Evolutionary conservation across 2,888 invertebrate species (phyloP).

Genomic region (Cheilosia grossa): DNA sequence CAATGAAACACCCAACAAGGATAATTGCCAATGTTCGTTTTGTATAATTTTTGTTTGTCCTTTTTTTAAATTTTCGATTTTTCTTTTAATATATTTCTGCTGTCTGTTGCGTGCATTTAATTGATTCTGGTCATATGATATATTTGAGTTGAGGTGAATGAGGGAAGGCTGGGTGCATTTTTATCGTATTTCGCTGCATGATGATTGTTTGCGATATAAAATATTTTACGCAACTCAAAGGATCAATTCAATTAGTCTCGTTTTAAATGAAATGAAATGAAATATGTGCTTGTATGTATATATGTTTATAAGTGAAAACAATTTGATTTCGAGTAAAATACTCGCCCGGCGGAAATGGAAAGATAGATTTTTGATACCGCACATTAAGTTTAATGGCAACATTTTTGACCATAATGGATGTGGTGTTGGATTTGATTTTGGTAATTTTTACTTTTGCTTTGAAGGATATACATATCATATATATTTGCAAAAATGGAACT

Average conservation of each 20-base stretch:
- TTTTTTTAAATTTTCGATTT: slow-evolving; percentile 12
- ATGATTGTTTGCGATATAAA: slow-evolving; percentile 60
- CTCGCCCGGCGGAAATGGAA: slow-evolving; percentile 35
- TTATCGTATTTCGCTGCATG: slow-evolving; percentile 35
- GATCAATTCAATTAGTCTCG: slow-evolving; percentile 71
- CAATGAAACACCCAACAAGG: slow-evolving; percentile 20
- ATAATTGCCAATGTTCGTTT: slow-evolving; percentile 64
- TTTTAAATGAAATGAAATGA: slow-evolving; percentile 51
- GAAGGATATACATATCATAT: too few species aligned
- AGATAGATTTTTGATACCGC: slow-evolving; percentile 43
- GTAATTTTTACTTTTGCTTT: not conserved
- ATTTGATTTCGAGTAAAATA: slow-evolving; percentile 49
- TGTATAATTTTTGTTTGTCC: slow-evolving; percentile 16
- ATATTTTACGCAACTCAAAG: slow-evolving; percentile 67
- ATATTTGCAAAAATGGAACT: too few species aligned
- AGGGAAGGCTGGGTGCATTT: slow-evolving; percentile 30
- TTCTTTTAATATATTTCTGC: slow-evolving; percentile 21
- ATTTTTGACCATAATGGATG: not conserved
- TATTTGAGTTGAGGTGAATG: slow-evolving; percentile 58
- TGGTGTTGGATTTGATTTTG: not conserved
- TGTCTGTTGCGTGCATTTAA: slow-evolving; percentile 48
- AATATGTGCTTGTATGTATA: not conserved
- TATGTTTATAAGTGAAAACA: slow-evolving; percentile 19
- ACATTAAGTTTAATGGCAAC: slow-evolving; percentile 27
- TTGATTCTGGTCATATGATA: slow-evolving; percentile 62